Percentiles rank a stretch among this genome's conserved stretches.
Conservation (phyloP, 2,888 invertebrate species). For the Andrena praecox region DNA sequence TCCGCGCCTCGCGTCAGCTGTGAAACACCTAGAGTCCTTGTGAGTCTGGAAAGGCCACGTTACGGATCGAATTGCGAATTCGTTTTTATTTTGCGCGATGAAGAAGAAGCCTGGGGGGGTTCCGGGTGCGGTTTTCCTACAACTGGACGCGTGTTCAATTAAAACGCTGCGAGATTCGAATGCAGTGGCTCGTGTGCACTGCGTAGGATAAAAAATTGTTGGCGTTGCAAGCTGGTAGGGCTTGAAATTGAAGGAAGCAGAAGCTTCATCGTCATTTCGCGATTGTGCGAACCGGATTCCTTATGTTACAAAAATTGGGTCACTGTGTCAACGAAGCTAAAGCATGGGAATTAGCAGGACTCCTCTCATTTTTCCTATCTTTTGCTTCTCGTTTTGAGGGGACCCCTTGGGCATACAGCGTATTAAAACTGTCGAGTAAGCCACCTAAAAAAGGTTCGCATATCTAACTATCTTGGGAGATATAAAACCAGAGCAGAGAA, state of each 20-base stretch:
- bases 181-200: neutral
- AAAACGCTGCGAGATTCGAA: neutral
- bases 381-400: too few species aligned
- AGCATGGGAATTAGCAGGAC: too few species aligned
- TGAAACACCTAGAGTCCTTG: constrained; percentile 43
- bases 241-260: neutral
- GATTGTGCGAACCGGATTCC: too few species aligned
- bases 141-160: neutral
- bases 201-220: neutral
- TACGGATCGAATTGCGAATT: constrained; percentile 22
- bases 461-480: too few species aligned
- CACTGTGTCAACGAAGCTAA: too few species aligned
- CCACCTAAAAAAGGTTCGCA: neutral
- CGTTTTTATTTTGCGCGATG: neutral
- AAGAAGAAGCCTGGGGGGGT: neutral
- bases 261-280: neutral
- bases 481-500: neutral
- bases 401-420: too few species aligned
- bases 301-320: too few species aligned
- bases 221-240: neutral
- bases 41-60: constrained; percentile 20
- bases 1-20: constrained; percentile 21
- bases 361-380: too few species aligned
- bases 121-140: neutral
- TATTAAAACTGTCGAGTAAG: neutral